Base-by-base conservation (phyloP, 2,888 invertebrate genomes). In the Boloria euphrosyne region DNA sequence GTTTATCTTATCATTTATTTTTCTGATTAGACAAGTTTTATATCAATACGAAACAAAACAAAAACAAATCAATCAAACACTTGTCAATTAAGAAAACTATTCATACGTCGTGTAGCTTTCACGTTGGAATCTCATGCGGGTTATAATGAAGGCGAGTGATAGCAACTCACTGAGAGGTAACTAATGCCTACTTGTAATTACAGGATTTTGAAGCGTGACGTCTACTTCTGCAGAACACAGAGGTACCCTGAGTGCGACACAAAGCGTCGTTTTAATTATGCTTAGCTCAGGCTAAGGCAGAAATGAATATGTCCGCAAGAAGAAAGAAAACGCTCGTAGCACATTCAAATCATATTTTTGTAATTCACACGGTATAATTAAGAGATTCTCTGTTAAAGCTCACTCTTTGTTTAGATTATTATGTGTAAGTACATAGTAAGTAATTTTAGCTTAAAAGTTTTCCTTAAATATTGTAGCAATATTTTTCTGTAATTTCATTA, bases 181-280 rank as follows among this genome's bases (percentile, higher is more conserved):
- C 63, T 16, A 27, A 53, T 53, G 57, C 57, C 63, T 51, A 51
- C 43, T 49, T 63, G 16, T 63, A 63, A 63, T 63, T 57, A 63
- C 50, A 57, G 55, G 63, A 50, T 57, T 63, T 55, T 47, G 54
- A 18, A 62, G 38, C 16, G 31, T 38, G 31, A 7, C 31, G 31
- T 18, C 22, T 27, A 27, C 13, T 13, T 27, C 27, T 57, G 50
- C 44, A 27, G 49, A 14, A 50, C 46, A 53, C 16, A 46, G 46
- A 38, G 49, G 16, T 43, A 27, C 50, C 38, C 16, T 17, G 27
- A 49, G 18, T 16, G 47, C 47, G 13, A 50, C 38, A 55, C 55
- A 55, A 50, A 55, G 49, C 55, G 49, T 63, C 63, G 43, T 50
- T 54, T 63, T 63, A 63, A 63, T 63, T 63, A 63, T 63, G 63